Evolutionary conservation across 1,140 invertebrate species (phyloP), one percentile per base, ranked within the genome.

Genomic region (Drosophila lini): DNA sequence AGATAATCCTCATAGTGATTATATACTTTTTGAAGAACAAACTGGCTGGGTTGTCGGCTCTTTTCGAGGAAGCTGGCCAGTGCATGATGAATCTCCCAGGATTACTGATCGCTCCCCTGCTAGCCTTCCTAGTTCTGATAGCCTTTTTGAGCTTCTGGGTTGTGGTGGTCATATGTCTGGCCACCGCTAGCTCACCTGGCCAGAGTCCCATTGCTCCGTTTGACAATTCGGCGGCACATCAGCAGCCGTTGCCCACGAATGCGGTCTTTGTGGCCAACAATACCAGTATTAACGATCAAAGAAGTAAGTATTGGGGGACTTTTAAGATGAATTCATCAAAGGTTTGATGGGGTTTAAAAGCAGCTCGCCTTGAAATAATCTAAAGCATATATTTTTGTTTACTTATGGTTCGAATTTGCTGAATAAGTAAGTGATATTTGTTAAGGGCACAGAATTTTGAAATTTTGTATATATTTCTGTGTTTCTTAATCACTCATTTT

Each of bases 41-140:
- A 73, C 95, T 98, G 2, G 94, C 94, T 28, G 96, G 98, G 78
- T 94, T 98, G 65, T 95, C 97, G 2, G 94, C 95, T 32, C 92
- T 99, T 15, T 98, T 98, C 84, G 95, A 95, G 82, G 97, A 98
- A 92, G 97, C 97, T 32, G 96, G 97, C 10, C 94, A 96, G 70
- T 98, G 97, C 89, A 93, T 99, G 41, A 94, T 95, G 52, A 95
- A 95, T 81, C 94, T 98, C 69, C 97, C 98, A 7, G 95, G 94
- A n/a, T 92, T 99, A 28, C 95, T 98, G 81, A 93, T 98, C 22
- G 97, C 98, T 88, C 98, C 98, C 1, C 89, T 98, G 2, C 93
- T 97, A 63, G 98, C 98, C 0, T 98, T 98, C 90, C 70, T 96
- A 47, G 94, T 96, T 50, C 93, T 98, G 0, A 92, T 96, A 31